A percentile compares a stretch with the other conserved stretches of the same genome.
phyloP scores from a whole-genome alignment of 1,140 invertebrate species.

The Zaprionus ghesquierei region DNA sequence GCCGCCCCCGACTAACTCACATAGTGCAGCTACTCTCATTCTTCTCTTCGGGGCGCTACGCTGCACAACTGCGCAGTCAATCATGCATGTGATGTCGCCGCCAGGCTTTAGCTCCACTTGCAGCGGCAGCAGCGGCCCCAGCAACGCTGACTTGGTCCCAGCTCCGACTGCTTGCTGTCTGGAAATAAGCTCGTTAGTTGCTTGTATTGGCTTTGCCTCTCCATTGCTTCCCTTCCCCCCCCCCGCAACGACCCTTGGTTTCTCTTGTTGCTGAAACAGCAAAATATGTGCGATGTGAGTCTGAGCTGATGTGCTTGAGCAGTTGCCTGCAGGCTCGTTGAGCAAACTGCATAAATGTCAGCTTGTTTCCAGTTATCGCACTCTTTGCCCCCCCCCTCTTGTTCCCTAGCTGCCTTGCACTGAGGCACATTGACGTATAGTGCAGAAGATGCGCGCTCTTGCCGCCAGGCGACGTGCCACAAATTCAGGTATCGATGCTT shows the following conservation, averaged over 20 bases:
- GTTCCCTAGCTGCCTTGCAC: conserved; percentile 36
- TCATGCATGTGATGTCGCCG: conserved; percentile 78
- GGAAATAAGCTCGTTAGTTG: conserved; percentile 78
- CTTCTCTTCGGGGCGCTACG: conserved; percentile 41
- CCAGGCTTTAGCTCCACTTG: conserved; percentile 51
- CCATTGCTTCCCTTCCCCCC: conserved; percentile 3
- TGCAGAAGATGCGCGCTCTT: conserved; percentile 1
- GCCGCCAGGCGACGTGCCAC: conserved; percentile 4
- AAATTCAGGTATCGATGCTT: conserved; percentile 38
- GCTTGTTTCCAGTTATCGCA: conserved; percentile 80
- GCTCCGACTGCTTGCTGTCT: conserved; percentile 55
- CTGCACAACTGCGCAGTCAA: conserved; percentile 79
- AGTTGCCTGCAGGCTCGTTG: conserved; percentile 71
- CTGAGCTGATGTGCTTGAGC: conserved; percentile 61
- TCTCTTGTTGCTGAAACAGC: conserved; percentile 31
- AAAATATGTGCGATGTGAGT: conserved; percentile 55
- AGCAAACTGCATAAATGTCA: conserved; percentile 79
- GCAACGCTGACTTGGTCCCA: neutral
- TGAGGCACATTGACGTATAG: conserved; percentile 61
- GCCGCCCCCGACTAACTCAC: neutral
- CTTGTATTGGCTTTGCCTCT: conserved; percentile 73
- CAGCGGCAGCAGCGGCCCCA: neutral
- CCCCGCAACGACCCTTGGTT: neutral
- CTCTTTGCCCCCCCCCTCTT: conserved; percentile 38
- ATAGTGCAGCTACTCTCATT: conserved; percentile 33